Evolutionary conservation across 2,797 vertebrate genomes (phyloP), one percentile per base, ranked within the genome.

Genomic region (Cuniculus paca): DNA sequence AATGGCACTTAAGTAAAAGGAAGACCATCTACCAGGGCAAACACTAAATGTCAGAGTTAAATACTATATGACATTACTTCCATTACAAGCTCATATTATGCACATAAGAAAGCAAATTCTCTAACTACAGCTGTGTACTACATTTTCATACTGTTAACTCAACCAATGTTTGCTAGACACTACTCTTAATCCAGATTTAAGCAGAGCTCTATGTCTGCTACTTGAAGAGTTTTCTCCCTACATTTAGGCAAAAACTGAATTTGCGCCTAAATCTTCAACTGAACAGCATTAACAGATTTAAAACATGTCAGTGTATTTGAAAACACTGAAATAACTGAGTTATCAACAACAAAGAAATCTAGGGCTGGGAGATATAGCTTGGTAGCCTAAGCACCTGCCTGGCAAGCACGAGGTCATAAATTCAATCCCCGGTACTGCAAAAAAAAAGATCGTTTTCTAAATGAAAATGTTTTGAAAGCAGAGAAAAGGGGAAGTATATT

Each of bases 1-100:
- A 98, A 98, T 98, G 97, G 98, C 98, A 98, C 98, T 98, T 98
- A 99, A 98, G 98, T 98, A 98, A 98, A 98, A 98, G 98, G 98
- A 98, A 98, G 98, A 98, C 98, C 97, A 97, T 98, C 98, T 98
- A 98, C 97, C 91, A 98, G 98, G 98, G 98, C 98, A 98, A 98
- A 98, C 97, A 98, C 97, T 98, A 98, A 99, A 98, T 98, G 98
- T 98, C 95, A 98, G 95, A 98, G 98, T 99, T 99, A 98, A 99
- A 98, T 98, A 98, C 97, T 98, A 97, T 98, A 98, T 98, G 98
- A 98, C 98, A 98, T 98, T 98, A 96, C 97, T 98, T 98, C 98
- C 98, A 98, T 98, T 98, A 98, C 94, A 98, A 98, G 97, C 97
- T 98, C 97, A 96, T 98, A 98, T 98, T 98, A 98, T 96, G 97